A percentile compares a stretch with the other conserved stretches of the same genome.
phyloP scores from a whole-genome alignment of 1,140 invertebrate species.

The Lepidurus apus region DNA sequence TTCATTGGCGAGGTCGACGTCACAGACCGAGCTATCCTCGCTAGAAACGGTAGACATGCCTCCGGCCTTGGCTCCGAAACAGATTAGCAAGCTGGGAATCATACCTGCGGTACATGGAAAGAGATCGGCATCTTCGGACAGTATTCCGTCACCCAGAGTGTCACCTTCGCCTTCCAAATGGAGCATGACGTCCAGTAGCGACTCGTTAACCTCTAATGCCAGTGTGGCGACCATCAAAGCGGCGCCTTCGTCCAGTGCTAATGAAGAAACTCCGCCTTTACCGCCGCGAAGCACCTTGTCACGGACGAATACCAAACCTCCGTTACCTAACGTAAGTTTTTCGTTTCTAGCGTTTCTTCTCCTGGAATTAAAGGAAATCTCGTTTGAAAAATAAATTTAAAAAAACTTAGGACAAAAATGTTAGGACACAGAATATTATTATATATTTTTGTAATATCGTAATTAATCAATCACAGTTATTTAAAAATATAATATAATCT shows the following conservation, averaged over 20 bases:
- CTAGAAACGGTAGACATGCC: slow-evolving; percentile 6
- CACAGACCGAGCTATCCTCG: slow-evolving; percentile 37
- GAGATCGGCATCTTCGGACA: slow-evolving; percentile 36
- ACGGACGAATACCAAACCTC: slow-evolving; percentile 59
- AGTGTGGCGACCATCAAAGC: slow-evolving; percentile 41
- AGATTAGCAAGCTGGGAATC: slow-evolving; percentile 35
- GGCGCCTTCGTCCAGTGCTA: slow-evolving; percentile 24
- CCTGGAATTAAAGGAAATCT: no score
- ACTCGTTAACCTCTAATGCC: slow-evolving; percentile 41
- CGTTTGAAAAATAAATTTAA: no score
- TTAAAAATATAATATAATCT: neutral
- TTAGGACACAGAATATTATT: no score
- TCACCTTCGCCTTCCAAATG: slow-evolving; percentile 39
- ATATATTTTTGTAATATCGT: neutral
- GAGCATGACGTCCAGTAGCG: slow-evolving; percentile 40
- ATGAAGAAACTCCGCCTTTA: slow-evolving; percentile 50
- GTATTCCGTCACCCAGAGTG: slow-evolving; percentile 25
- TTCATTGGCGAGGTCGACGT: slow-evolving; percentile 37
- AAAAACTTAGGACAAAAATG: no score
- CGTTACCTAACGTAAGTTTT: slow-evolving; percentile 54
- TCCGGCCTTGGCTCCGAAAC: slow-evolving; percentile 20
- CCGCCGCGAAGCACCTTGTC: slow-evolving; percentile 50
- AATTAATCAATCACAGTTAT: neutral
- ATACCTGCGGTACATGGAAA: slow-evolving; percentile 29
- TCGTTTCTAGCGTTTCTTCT: neutral